Evolutionary conservation across 2,113 vertebrate species (phyloP).

Genomic region (Hydrolagus affinis): DNA sequence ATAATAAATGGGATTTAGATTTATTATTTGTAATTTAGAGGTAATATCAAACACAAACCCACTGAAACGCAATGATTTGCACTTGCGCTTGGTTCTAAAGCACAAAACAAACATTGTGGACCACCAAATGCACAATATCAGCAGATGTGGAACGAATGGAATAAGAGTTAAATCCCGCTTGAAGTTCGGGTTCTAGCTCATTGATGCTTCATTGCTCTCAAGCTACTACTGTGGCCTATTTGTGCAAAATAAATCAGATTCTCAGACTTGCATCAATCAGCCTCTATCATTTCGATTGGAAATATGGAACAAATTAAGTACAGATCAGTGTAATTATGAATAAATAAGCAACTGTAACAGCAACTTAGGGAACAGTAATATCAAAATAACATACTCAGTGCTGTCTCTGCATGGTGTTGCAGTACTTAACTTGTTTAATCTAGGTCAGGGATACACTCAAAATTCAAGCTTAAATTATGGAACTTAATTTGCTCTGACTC

Average conservation of each 20-base stretch:
- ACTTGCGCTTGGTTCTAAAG: neutral
- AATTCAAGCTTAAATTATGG: neutral
- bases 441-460: neutral
- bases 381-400: neutral
- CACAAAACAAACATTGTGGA: neutral
- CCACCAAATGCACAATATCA: neutral
- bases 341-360: neutral
- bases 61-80: neutral
- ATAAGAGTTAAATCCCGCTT: neutral
- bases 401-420: neutral
- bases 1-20: no score
- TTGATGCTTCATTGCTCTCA: neutral
- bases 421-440: constrained; percentile 4
- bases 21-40: neutral
- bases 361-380: neutral
- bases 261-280: no score
- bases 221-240: neutral
- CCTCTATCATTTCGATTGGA: neutral
- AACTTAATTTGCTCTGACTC: neutral
- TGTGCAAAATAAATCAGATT: neutral
- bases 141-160: neutral
- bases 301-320: neutral
- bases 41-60: neutral
- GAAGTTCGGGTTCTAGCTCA: neutral
- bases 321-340: neutral